phyloP scores from a whole-genome alignment of 2,797 vertebrate species.

The Synanceia verrucosa region DNA sequence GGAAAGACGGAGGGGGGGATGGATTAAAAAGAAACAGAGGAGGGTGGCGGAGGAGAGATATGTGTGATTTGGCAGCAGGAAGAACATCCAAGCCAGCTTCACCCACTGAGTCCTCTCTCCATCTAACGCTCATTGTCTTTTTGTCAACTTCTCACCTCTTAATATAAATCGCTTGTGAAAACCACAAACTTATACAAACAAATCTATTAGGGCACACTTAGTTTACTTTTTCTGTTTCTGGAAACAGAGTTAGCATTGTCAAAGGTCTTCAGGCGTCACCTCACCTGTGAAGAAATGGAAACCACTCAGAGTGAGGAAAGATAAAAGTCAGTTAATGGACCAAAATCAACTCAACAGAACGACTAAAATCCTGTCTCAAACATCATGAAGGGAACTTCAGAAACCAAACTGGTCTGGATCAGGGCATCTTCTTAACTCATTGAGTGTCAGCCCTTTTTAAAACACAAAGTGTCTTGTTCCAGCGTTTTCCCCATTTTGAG shows the following conservation, averaged over 20 bases:
- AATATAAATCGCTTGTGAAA: conserved; percentile 26
- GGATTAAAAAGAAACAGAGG: conserved; percentile 35
- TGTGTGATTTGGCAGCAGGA: conserved; percentile 46
- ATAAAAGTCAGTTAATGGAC: too few relatives aligned
- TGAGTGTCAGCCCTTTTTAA: too few relatives aligned
- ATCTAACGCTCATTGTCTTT: conserved; percentile 24
- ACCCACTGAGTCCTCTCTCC: conserved; percentile 42
- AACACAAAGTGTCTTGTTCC: too few relatives aligned
- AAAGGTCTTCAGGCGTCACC: background rate
- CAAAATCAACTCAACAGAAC: too few relatives aligned
- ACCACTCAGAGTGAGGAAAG: too few relatives aligned
- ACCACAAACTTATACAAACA: background rate
- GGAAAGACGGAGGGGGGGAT: background rate
- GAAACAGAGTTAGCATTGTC: background rate
- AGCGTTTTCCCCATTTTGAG: too few relatives aligned
- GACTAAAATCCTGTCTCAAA: too few relatives aligned
- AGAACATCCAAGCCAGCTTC: conserved; percentile 25
- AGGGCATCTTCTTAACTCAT: too few relatives aligned
- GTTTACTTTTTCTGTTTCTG: background rate
- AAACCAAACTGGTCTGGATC: too few relatives aligned
- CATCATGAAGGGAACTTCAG: too few relatives aligned
- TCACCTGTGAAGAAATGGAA: too few relatives aligned
- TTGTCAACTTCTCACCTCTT: conserved; percentile 41
- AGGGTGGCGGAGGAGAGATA: conserved; percentile 37
- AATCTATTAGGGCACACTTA: background rate